Percentiles rank a stretch among this genome's conserved stretches.
Evolutionary conservation across 2,797 vertebrate species (phyloP).

Genomic region (Poeciliopsis presidionis): DNA sequence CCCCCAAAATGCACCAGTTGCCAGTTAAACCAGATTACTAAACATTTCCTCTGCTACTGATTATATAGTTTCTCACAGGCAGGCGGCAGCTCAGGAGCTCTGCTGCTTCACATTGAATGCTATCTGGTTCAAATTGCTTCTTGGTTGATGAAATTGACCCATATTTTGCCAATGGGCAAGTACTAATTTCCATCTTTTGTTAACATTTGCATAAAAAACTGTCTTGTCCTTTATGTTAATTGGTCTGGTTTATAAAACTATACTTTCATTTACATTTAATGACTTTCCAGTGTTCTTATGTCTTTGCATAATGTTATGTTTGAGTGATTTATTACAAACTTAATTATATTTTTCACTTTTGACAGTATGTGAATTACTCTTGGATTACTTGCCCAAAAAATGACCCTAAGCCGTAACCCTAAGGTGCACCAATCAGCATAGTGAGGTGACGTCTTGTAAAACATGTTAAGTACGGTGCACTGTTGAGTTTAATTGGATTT

Average conservation of each 20-base stretch:
- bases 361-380: background rate
- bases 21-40: background rate
- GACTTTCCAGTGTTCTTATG: background rate
- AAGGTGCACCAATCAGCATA: background rate
- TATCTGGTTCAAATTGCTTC: background rate
- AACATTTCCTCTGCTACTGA: background rate
- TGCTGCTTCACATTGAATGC: background rate
- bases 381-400: background rate
- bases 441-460: conserved; percentile 29
- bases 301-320: background rate
- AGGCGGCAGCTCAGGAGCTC: background rate
- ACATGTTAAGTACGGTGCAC: conserved; percentile 41
- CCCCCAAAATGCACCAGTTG: background rate
- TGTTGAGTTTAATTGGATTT: conserved; percentile 61
- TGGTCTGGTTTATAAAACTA: background rate
- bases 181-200: background rate
- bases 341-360: background rate
- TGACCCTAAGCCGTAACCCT: background rate
- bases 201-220: background rate
- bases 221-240: background rate
- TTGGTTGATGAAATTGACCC: background rate
- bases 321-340: background rate
- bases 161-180: background rate
- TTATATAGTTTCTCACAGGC: background rate
- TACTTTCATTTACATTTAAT: too few species aligned